phyloP scores from a whole-genome alignment of 2,888 invertebrate species.

The Hoplodrina blanda region DNA sequence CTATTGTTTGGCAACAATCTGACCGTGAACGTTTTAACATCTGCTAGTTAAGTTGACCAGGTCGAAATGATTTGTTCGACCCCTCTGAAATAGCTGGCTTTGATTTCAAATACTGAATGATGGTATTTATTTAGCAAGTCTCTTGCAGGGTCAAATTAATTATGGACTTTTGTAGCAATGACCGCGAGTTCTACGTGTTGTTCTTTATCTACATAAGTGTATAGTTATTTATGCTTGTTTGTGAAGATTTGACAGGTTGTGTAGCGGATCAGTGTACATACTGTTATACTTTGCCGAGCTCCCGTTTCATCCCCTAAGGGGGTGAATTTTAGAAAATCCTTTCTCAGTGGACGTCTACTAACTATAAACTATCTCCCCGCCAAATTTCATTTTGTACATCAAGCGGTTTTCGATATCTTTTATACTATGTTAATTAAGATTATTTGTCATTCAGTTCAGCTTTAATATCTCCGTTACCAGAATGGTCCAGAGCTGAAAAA shows the following conservation, averaged over 20 bases:
- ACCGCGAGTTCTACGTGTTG: constrained; percentile 1
- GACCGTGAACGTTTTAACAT: constrained; percentile 57
- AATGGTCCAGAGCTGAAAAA: too few relatives aligned
- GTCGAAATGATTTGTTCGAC: constrained; percentile 48
- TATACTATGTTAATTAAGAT: too few relatives aligned
- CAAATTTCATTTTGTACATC: too few relatives aligned
- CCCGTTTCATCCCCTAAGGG: too few relatives aligned
- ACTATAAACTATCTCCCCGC: too few relatives aligned
- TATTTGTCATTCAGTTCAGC: too few relatives aligned
- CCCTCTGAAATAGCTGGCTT: constrained; percentile 22
- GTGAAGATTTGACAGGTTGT: neutral
- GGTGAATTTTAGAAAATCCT: too few relatives aligned
- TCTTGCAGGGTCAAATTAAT: constrained; percentile 33
- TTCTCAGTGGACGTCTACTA: too few relatives aligned
- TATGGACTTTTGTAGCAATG: constrained; percentile 37
- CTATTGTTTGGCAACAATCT: constrained; percentile 42
- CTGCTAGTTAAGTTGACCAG: constrained; percentile 41
- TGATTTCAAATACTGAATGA: constrained; percentile 28
- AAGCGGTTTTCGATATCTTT: too few relatives aligned
- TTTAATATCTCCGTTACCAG: too few relatives aligned
- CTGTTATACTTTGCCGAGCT: too few relatives aligned
- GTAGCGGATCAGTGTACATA: neutral
- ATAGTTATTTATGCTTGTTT: neutral
- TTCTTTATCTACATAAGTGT: neutral
- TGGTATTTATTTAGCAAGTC: constrained; percentile 36